A percentile compares a stretch with the other conserved stretches of the same genome.
These are phyloP conservation scores for Protobothrops mucrosquamatus DNA, from an alignment of 2,113 vertebrate species.

Conservation along the genomic window DNA sequence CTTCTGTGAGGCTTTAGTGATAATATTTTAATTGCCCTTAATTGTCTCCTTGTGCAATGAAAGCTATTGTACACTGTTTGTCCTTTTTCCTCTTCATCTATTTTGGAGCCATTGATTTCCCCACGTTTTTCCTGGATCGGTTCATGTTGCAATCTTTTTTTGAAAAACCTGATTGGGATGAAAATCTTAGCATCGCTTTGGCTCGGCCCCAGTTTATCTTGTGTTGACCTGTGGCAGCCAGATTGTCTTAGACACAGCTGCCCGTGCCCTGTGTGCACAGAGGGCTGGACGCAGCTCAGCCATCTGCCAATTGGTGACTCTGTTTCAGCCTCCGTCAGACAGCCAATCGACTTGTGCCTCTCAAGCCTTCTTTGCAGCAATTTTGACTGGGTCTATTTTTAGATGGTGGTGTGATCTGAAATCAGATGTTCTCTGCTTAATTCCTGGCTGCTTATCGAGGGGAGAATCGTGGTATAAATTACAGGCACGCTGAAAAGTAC, in stretches of 20 bases:
- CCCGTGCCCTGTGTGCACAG: conserved; percentile 4
- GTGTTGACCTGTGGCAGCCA: background rate
- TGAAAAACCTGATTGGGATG: background rate
- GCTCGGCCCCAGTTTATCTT: background rate
- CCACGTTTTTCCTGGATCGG: background rate
- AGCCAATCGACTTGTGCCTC: no score
- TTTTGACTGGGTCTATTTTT: conserved; percentile 61
- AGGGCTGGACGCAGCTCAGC: background rate
- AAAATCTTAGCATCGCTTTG: background rate
- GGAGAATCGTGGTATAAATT: conserved; percentile 47
- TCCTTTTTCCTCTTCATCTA: background rate
- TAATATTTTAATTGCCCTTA: background rate
- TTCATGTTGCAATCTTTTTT: background rate
- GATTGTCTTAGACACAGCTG: background rate
- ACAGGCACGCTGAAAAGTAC: conserved; percentile 44
- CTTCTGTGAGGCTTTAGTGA: background rate
- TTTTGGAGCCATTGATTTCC: background rate
- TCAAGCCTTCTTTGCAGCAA: conserved; percentile 57
- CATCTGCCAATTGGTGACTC: conserved; percentile 34
- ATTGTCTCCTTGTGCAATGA: no score
- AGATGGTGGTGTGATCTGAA: conserved; percentile 56
- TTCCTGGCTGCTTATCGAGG: conserved; percentile 49
- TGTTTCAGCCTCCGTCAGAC: conserved; percentile 34
- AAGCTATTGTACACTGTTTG: no score
- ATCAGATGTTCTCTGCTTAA: conserved; percentile 60